Conservation (phyloP, 2,113 vertebrate species). For the Ochotona curzoniae region DNA sequence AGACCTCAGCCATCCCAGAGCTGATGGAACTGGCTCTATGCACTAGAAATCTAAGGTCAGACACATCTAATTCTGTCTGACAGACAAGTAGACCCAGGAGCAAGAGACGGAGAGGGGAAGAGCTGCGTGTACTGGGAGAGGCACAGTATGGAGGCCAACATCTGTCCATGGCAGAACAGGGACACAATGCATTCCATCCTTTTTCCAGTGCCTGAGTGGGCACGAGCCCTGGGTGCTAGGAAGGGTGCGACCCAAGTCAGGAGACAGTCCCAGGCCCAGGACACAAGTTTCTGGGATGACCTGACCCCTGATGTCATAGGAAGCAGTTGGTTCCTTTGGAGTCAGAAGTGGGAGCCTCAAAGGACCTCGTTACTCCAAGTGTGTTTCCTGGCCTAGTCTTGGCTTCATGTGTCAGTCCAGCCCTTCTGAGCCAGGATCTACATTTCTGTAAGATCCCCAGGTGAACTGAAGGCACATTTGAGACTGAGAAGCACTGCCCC, state of each 20-base stretch:
- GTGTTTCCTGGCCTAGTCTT: neutral
- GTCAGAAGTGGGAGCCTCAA: neutral
- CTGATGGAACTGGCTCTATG: neutral
- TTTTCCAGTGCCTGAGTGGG: neutral
- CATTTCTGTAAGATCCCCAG: neutral
- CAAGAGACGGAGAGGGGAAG: neutral
- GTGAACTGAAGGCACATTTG: neutral
- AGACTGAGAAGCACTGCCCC: neutral
- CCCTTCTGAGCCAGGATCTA: neutral
- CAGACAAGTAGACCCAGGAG: neutral
- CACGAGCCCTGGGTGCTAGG: neutral
- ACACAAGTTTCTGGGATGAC: neutral
- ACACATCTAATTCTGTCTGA: neutral
- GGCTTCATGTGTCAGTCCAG: neutral
- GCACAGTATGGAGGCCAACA: neutral
- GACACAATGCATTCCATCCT: neutral
- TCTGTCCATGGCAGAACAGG: neutral
- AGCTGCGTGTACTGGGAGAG: neutral
- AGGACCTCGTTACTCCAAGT: neutral
- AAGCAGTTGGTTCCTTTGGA: neutral
- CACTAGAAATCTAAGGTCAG: constrained; percentile 3
- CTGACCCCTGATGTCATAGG: neutral
- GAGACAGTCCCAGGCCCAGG: neutral
- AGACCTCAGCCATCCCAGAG: neutral
- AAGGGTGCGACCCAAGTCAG: neutral